These are phyloP conservation scores for Brenthis ino DNA, from an alignment of 2,888 invertebrate genomes.

Conservation along the genomic window DNA sequence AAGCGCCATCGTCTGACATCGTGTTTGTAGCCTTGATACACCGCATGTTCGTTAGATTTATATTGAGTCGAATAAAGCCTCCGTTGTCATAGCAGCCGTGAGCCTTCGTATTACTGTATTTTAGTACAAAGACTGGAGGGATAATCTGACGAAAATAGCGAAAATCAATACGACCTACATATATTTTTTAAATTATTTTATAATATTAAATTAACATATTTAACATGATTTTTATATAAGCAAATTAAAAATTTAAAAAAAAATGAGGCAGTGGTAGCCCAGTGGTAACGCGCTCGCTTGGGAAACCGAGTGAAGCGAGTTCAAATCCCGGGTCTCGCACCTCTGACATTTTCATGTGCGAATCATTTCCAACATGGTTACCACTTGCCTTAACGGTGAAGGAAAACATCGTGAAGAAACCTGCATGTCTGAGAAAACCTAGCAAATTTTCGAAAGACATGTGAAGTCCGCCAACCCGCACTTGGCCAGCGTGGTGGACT, in stretches of 20 bases:
- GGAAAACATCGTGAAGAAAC: too few species aligned
- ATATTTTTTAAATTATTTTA: background rate
- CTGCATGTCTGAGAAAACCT: too few species aligned
- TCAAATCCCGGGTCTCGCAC: too few species aligned
- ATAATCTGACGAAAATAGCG: constrained; percentile 11
- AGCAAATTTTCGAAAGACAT: too few species aligned
- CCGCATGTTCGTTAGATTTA: constrained; percentile 59
- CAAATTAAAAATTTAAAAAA: background rate
- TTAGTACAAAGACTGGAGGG: constrained; percentile 1
- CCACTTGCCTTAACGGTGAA: too few species aligned
- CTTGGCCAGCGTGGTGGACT: too few species aligned
- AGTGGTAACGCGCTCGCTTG: too few species aligned
- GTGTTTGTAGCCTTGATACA: constrained; percentile 60
- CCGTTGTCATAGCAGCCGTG: constrained; percentile 44
- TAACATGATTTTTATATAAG: background rate
- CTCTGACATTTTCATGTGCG: too few species aligned
- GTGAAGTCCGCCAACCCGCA: too few species aligned
- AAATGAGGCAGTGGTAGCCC: too few species aligned
- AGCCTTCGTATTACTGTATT: constrained; percentile 24
- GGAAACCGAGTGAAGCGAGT: too few species aligned
- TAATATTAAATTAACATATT: background rate
- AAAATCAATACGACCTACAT: background rate
- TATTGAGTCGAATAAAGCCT: constrained; percentile 46
- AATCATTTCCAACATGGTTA: too few species aligned
- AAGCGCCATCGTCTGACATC: constrained; percentile 65